Evolutionary conservation across 1,140 invertebrate species (phyloP), one percentile per base, ranked within the genome.

Genomic region (Brevipalpus yothersi): DNA sequence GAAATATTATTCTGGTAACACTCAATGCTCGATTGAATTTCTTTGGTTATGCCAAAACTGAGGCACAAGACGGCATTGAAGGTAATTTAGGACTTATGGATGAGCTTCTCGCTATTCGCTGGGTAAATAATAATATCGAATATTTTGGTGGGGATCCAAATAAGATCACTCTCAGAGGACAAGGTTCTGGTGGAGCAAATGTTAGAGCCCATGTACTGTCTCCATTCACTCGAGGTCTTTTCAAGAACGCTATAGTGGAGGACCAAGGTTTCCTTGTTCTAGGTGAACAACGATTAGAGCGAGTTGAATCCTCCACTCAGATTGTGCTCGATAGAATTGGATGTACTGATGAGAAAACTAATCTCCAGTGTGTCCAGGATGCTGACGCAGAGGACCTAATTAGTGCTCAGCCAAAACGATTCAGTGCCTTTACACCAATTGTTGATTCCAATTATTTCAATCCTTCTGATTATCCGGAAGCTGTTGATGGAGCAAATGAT

Each of bases 31-130:
- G 82, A 56, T 69, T 82, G 1, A 80, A 80, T 2, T 73, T 77
- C 0, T 70, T 82, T 31, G 80, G 81, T 12, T 92, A 90, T 70
- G 77, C 92, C 2, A 90, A 89, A 66, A 72, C 90, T 65, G 90
- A 94, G 71, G 75, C 69, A 72, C 17, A 70, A 71, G 47, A 72
- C 69, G 13, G 63, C 63, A 4, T 51, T 17, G 8, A 4, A n/a
- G 31, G 31, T 31, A 68, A 68, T 57, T 55, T 65, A 40, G 67
- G 65, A 0, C 39, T 67, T 11, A 49, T 41, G 11, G 67, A 68
- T 61, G 64, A 67, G 57, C 40, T 54, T 12, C 13, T 61, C 15
- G 67, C 65, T 0, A 39, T 68, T 9, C 45, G 56, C 21, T 68
- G 67, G 67, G 53, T 68, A 1, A 51, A 60, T 12, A 41, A 62